phyloP scores from a whole-genome alignment of 92 coral and sea anemone species.

The Epizoanthus stellaris region DNA sequence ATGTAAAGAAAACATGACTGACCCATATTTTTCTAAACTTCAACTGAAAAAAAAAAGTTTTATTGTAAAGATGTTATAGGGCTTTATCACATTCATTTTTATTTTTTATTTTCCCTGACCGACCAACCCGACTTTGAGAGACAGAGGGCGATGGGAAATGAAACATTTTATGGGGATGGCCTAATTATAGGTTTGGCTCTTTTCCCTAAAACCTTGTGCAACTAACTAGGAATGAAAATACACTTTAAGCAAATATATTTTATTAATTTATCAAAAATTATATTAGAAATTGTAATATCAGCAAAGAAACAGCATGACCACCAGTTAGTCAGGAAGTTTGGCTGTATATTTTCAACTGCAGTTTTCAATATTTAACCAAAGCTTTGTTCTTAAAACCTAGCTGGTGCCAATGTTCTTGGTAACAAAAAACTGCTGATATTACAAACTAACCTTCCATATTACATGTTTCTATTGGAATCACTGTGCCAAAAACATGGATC shows the following conservation, averaged over 20 bases:
- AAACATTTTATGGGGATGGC: too few relatives aligned
- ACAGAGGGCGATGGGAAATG: too few relatives aligned
- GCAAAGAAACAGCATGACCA: neutral
- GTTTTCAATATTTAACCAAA: neutral
- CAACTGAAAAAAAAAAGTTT: too few relatives aligned
- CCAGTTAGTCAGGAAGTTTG: neutral
- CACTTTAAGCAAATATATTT: neutral
- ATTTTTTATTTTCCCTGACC: too few relatives aligned
- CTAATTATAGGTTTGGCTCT: too few relatives aligned
- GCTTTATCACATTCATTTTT: too few relatives aligned
- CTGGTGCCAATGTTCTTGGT: neutral
- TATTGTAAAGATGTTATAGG: too few relatives aligned
- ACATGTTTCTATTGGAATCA: neutral
- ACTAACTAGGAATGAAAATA: too few relatives aligned
- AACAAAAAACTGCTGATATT: neutral
- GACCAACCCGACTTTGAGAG: too few relatives aligned
- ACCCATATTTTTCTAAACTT: too few relatives aligned
- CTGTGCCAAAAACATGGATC: neutral
- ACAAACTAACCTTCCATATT: neutral
- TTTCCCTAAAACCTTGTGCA: too few relatives aligned
- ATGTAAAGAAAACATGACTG: too few relatives aligned
- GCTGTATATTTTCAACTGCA: neutral
- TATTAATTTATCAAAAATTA: neutral
- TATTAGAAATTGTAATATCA: neutral
- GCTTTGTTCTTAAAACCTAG: neutral